Evolutionary conservation across 1,140 invertebrate genomes (phyloP).

Genomic region (Phymorhynchus buccinoides): DNA sequence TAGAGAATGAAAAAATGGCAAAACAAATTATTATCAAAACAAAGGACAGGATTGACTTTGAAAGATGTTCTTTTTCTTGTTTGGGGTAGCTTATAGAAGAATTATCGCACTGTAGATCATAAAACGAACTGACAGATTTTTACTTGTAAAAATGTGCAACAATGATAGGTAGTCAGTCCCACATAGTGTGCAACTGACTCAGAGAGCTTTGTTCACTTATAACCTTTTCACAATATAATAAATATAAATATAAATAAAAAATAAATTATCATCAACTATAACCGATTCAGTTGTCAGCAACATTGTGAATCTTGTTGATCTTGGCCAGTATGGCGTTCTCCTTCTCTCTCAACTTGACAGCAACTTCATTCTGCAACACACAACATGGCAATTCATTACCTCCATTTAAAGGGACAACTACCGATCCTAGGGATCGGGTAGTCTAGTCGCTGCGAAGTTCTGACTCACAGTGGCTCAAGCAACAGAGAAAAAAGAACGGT

Average conservation of each 20-base stretch:
- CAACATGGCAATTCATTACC: neutral
- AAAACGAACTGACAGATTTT: neutral
- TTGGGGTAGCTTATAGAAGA: neutral
- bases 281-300: slow-evolving; percentile 42
- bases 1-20: neutral
- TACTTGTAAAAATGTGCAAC: neutral
- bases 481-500: no score
- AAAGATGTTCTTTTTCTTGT: no score
- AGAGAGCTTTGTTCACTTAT: no score
- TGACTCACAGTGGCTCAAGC: no score
- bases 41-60: no score
- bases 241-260: neutral
- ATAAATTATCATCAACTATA: neutral
- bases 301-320: slow-evolving; percentile 70
- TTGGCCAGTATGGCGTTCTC: slow-evolving; percentile 64
- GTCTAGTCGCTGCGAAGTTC: no score
- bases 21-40: neutral
- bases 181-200: neutral
- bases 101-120: neutral
- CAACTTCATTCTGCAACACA: slow-evolving; percentile 65
- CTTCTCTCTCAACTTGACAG: slow-evolving; percentile 64
- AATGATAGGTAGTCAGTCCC: neutral
- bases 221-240: no score
- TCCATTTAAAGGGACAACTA: no score
- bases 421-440: no score